Base-by-base conservation (phyloP, 2,113 vertebrate genomes). In the Leuciscus idus region DNA sequence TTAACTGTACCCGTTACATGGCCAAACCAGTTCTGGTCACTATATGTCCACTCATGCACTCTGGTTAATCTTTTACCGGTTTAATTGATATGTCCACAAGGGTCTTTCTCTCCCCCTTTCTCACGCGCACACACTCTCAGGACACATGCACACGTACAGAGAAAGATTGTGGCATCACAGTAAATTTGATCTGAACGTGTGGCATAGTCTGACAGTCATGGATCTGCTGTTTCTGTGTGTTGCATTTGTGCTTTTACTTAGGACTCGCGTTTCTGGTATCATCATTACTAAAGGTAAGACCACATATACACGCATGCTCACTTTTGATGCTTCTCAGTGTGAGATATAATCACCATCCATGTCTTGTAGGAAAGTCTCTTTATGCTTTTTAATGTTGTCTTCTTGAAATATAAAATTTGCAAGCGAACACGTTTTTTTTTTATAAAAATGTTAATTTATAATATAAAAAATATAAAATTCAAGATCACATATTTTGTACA, bases 1-100 rank as follows among this genome's bases (percentile, higher is more conserved):
- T 66, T 83, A 85, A 81, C 61, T 33, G 43, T 59, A 39, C 52
- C 23, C 10, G 81, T 78, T 84, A 86, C 57, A 87, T 75, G 80
- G 57, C 46, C 39, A 72, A 28, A 82, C 62, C 81, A 59, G 17
- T 43, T 36, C n/a, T 76, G n/a, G 64, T 61, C 82, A 80, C 74
- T 77, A 80, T 83, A 85, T 86, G 87, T 86, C 70, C 59, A 87
- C 85, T 87, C 87, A 87, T 81, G 87, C 50, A 52, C 17, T 48
- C 81, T 84, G 86, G 95, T 95, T 94, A 94, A 95, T 92, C 79
- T 87, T 94, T 93, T 82, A 94, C 93, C 57, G 79, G 57, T 70
- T 89, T 88, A 85, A 93, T 93, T 94, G 93, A 93, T 93, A 90
- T 93, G 91, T 94, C 89, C 89, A 91, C 92, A 91, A 91, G 92